Evolutionary conservation across 37 sponge, comb jelly and placozoan species (phyloP).

Genomic region (Hexactinellida sp.): DNA sequence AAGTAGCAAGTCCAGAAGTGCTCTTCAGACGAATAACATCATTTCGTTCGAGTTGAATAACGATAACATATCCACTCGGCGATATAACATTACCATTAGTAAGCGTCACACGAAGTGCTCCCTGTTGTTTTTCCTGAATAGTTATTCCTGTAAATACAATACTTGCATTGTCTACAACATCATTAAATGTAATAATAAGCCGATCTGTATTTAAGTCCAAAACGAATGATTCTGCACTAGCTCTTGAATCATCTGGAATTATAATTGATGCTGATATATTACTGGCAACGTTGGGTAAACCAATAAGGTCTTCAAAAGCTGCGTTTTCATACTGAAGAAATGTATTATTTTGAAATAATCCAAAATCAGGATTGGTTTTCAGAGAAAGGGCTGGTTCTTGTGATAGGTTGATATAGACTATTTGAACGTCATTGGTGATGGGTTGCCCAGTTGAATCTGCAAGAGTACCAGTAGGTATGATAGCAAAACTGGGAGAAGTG

Average conservation of each 20-base stretch:
- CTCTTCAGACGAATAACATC: conserved; percentile 50
- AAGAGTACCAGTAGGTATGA: not conserved
- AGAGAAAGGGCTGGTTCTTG: not conserved
- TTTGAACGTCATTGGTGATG: not conserved
- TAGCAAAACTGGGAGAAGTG: not conserved
- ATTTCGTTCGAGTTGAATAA: conserved; percentile 25
- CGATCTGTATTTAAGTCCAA: conserved; percentile 50
- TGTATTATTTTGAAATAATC: not conserved
- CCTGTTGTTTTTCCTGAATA: conserved; percentile 36
- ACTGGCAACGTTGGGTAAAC: conserved; percentile 19
- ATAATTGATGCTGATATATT: not conserved
- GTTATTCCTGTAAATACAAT: conserved; percentile 53
- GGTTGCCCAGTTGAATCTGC: not conserved
- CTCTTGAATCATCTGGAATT: conserved; percentile 37
- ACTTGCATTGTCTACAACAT: conserved; percentile 56
- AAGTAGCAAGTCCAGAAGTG: conserved; percentile 26
- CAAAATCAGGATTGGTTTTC: not conserved
- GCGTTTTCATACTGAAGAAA: not conserved
- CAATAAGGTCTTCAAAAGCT: conserved; percentile 35
- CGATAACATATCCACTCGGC: conserved; percentile 25
- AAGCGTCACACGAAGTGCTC: not conserved
- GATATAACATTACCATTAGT: not conserved
- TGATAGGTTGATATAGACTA: not conserved
- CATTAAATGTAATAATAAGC: conserved; percentile 39
- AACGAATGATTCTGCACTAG: conserved; percentile 26